phyloP scores from a whole-genome alignment of 2,113 vertebrate genomes.

The Paraplagusia blochii region DNA sequence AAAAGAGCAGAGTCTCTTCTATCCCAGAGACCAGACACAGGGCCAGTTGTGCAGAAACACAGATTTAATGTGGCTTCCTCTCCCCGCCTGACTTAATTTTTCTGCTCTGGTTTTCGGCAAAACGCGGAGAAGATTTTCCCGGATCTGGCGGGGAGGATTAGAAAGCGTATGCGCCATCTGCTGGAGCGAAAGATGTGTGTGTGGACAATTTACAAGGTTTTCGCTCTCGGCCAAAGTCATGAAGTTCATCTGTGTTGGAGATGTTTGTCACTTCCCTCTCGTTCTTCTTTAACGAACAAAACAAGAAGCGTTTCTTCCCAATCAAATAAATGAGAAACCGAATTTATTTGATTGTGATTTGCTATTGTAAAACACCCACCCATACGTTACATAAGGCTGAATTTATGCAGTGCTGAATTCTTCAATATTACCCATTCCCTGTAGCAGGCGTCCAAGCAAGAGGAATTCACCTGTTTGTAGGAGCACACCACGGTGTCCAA shows the following conservation, averaged over 20 bases:
- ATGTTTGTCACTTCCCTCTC: not conserved
- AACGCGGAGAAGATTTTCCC: constrained; percentile 52
- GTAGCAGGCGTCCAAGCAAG: too few relatives aligned
- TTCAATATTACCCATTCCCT: not conserved
- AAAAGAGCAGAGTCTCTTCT: constrained; percentile 53
- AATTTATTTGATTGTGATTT: too few relatives aligned
- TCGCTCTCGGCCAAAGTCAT: constrained; percentile 21
- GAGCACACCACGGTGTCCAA: not conserved
- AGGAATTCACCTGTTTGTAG: not conserved
- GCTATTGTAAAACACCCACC: not conserved
- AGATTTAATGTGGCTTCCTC: constrained; percentile 83
- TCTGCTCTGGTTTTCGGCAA: constrained; percentile 64
- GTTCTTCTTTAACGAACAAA: not conserved
- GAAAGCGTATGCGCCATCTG: constrained; percentile 55
- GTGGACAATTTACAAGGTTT: not conserved
- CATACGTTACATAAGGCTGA: not conserved
- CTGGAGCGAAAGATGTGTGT: constrained; percentile 24
- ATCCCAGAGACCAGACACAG: constrained; percentile 72
- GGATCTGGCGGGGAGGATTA: constrained; percentile 42
- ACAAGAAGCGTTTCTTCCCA: not conserved
- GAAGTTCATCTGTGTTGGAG: not conserved
- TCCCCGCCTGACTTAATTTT: constrained; percentile 80
- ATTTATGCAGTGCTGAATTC: too few relatives aligned
- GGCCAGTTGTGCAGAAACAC: constrained; percentile 82
- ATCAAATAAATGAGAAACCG: too few relatives aligned